Evolutionary conservation across 2,888 invertebrate species (phyloP).

Genomic region (Palloptera scutellata): DNA sequence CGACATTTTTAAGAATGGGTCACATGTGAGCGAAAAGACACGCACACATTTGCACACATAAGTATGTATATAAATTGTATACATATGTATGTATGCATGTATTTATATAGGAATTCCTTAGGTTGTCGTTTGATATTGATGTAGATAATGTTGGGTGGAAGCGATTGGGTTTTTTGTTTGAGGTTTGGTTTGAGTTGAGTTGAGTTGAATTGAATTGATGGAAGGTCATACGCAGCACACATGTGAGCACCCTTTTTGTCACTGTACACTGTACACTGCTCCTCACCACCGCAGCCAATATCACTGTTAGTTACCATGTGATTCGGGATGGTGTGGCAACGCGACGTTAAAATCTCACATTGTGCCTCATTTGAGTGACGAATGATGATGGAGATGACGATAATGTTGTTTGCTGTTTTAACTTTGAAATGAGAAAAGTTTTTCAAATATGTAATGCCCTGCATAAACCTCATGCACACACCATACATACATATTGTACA

Average conservation of each 20-base stretch:
- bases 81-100: background rate
- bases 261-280: background rate
- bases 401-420: constrained; percentile 54
- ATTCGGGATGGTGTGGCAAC: too few species aligned
- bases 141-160: background rate
- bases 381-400: constrained; percentile 50
- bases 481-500: background rate
- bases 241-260: constrained; percentile 24
- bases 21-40: background rate
- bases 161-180: background rate
- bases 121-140: too few species aligned
- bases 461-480: background rate
- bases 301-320: too few species aligned
- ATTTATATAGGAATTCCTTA: too few species aligned
- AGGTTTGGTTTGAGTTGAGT: background rate
- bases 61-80: too few species aligned
- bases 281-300: too few species aligned
- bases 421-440: constrained; percentile 57
- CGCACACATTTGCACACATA: background rate
- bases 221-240: constrained; percentile 18
- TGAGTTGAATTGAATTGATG: constrained; percentile 8
- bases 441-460: constrained; percentile 37
- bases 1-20: background rate
- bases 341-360: background rate
- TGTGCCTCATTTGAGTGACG: constrained; percentile 43